A percentile compares a stretch with the other conserved stretches of the same genome.
phyloP scores from a whole-genome alignment of 2,113 vertebrate genomes.

The Panurus biarmicus region DNA sequence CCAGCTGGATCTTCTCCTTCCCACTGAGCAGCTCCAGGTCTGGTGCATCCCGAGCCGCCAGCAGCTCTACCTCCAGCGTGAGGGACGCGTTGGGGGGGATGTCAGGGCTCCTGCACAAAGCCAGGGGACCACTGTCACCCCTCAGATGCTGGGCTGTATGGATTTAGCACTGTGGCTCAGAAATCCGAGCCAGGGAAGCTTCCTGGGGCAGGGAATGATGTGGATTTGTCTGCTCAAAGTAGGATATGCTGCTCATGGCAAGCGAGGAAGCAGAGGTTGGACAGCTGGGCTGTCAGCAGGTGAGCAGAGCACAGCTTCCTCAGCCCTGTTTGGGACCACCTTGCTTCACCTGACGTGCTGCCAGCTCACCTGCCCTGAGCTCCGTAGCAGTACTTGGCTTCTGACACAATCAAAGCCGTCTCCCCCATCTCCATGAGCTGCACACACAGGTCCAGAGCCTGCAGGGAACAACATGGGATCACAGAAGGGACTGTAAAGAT shows the following conservation, averaged over 20 bases:
- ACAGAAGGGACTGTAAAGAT: not conserved
- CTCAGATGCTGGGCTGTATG: fast-evolving
- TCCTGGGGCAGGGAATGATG: fast-evolving
- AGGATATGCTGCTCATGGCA: fast-evolving
- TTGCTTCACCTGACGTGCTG: fast-evolving
- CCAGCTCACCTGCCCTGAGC: slow-evolving; percentile 81
- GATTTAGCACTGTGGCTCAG: fast-evolving
- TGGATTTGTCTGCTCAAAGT: fast-evolving
- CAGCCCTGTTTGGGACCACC: not conserved
- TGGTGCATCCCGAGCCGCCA: slow-evolving; percentile 71
- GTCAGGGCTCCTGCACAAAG: slow-evolving; percentile 66
- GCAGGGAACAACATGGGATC: not conserved
- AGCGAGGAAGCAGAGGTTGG: fast-evolving
- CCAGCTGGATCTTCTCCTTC: slow-evolving; percentile 76
- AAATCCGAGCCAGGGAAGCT: not conserved
- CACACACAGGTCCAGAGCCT: slow-evolving; percentile 90
- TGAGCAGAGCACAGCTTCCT: not conserved
- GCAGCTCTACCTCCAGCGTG: slow-evolving; percentile 82
- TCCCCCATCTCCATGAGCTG: slow-evolving; percentile 88
- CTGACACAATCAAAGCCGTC: slow-evolving; percentile 77
- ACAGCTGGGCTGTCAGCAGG: not conserved
- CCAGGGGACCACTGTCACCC: fast-evolving
- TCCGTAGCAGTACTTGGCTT: slow-evolving; percentile 89
- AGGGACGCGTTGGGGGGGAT: slow-evolving; percentile 76
- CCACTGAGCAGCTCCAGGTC: slow-evolving; percentile 85